Base-by-base conservation (phyloP, 1,140 invertebrate species). In the Chelonus insularis region DNA sequence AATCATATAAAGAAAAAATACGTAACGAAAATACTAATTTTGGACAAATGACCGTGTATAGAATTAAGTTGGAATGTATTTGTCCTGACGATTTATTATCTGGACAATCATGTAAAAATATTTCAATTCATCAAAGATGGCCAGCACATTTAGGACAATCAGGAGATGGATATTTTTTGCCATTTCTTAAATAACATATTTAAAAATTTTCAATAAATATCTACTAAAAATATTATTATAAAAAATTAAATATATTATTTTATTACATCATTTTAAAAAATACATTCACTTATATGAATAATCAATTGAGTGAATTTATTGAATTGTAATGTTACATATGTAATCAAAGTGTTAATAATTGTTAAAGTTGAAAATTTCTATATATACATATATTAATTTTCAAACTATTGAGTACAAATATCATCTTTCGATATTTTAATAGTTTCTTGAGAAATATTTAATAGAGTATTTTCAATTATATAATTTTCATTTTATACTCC, bases 21-120 rank as follows among this genome's bases (percentile, higher is more conserved):
- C 78, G 82, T 37, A 75, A 78, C 47, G 75, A 84, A 66, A 78
- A 84, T 52, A 48, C 66, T 0, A 77, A 78, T 25, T 61, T 85
- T 2, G 83, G 84, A 3, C 82, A 85, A 72, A 82, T 86, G 82
- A 86, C 83, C 2, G 70, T 86, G 41, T 85, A 85, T 51, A 79
- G 85, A 66, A 71, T 86, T 58, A 76, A 74, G 39, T 69, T 86
- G 3, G 71, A 79, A 63, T 86, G 85, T 51, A 64, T 73, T 32
- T 86, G 85, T 72, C 80, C 81, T 11, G 71, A 75, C 50, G 73
- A 76, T 64, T 74, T 80, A 72, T 60, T 76, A 34, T 66, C 74
- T 64, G 72, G 83, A 75, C 75, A 82, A 64, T 71, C 77, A 63
- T 82, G 83, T 65, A 71, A 74, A 72, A 78, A 82, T 80, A 82